These are phyloP conservation scores for Halcyon malimbica DNA, from an alignment of 2,113 vertebrate species.

Conservation along the genomic window DNA sequence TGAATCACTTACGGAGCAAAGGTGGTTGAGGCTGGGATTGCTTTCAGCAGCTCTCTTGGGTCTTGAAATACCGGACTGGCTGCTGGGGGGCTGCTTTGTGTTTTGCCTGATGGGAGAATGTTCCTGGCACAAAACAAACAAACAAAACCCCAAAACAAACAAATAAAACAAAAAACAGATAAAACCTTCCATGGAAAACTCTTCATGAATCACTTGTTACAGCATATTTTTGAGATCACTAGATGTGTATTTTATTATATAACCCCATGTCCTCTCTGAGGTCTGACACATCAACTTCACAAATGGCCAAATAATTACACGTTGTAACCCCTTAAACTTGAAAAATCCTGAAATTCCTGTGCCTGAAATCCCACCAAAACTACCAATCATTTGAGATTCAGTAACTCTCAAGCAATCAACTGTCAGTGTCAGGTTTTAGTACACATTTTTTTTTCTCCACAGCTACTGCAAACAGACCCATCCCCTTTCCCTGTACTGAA, in stretches of 20 bases:
- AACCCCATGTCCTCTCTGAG: neutral
- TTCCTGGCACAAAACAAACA: slow-evolving; percentile 23
- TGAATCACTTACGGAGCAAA: slow-evolving; percentile 48
- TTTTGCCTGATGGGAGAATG: slow-evolving; percentile 8
- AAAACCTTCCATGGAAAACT: neutral
- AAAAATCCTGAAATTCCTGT: neutral
- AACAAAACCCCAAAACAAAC: neutral
- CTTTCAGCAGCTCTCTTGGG: slow-evolving; percentile 41
- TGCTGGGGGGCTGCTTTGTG: slow-evolving; percentile 7
- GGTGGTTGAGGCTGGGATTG: neutral
- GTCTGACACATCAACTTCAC: neutral
- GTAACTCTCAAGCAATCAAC: neutral
- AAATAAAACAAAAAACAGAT: neutral
- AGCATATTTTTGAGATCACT: neutral
- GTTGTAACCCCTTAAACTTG: neutral
- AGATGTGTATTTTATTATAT: neutral
- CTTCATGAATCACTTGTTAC: neutral
- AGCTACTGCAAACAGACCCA: neutral
- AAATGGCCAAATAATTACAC: neutral
- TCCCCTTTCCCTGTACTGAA: neutral
- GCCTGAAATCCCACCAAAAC: neutral
- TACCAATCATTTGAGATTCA: neutral
- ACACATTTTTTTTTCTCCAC: neutral
- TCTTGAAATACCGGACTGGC: slow-evolving; percentile 32
- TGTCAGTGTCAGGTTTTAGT: neutral